phyloP scores from a whole-genome alignment of 2,888 invertebrate genomes.

The Caenorhabditis sulstoni region DNA sequence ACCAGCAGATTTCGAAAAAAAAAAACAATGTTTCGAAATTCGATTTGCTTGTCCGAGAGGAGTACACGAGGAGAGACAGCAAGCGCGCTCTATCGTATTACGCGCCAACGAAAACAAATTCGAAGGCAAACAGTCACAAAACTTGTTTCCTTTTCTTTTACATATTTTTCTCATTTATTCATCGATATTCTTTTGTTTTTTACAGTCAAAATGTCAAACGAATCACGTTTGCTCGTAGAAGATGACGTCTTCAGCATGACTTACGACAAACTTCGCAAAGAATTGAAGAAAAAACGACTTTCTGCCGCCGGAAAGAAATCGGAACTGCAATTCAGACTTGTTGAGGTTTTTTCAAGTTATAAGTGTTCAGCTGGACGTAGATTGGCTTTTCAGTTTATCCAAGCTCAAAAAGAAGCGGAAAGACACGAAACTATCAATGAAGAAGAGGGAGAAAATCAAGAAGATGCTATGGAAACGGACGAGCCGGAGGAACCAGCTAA shows the following conservation, averaged over 20 bases:
- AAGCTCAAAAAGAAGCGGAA: constrained; percentile 4
- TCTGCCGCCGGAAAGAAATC: constrained; percentile 53
- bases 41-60: constrained; percentile 27
- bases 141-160: constrained; percentile 2
- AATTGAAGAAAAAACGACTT: constrained; percentile 44
- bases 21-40: constrained; percentile 24
- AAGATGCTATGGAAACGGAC: constrained; percentile 40
- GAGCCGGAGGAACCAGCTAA: constrained; percentile 28
- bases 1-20: neutral
- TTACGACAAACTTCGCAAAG: constrained; percentile 50
- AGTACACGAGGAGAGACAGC: neutral
- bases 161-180: neutral
- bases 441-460: constrained; percentile 1
- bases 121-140: neutral
- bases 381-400: constrained; percentile 10
- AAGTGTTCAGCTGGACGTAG: no score
- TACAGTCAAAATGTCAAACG: constrained; percentile 29
- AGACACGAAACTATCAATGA: constrained; percentile 17
- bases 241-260: constrained; percentile 48
- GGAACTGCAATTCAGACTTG: constrained; percentile 40
- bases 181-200: neutral
- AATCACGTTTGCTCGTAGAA: constrained; percentile 16
- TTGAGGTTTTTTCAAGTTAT: constrained; percentile 30
- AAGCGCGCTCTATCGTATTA: constrained; percentile 33
- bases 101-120: constrained; percentile 28